A percentile compares a stretch with the other conserved stretches of the same genome.
These are phyloP conservation scores for Amphiduros pacificus DNA, from an alignment of 2,888 invertebrate genomes.

Conservation along the genomic window DNA sequence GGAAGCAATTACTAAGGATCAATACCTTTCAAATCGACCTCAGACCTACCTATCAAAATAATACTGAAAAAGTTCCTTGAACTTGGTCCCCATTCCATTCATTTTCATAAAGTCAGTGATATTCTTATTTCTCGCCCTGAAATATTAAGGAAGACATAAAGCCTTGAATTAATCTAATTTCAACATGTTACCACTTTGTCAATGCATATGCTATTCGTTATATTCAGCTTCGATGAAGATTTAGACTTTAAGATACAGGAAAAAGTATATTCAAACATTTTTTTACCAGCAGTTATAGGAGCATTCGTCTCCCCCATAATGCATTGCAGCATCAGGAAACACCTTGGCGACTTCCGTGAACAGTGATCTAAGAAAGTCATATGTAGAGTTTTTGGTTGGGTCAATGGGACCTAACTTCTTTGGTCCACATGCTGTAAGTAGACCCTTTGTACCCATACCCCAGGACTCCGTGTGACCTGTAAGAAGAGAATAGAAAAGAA, in stretches of 20 bases:
- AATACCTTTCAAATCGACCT: background rate
- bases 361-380: constrained; percentile 39
- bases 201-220: too few relatives aligned
- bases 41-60: constrained; percentile 66
- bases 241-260: too few relatives aligned
- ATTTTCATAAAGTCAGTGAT: constrained; percentile 44
- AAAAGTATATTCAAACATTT: too few relatives aligned
- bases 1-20: background rate
- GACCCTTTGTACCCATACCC: constrained; percentile 56
- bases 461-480: constrained; percentile 57
- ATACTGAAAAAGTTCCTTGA: constrained; percentile 68
- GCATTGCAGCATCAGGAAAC: constrained; percentile 48
- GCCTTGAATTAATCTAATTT: too few relatives aligned
- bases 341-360: constrained; percentile 45
- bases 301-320: constrained; percentile 55
- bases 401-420: constrained; percentile 45
- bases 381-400: constrained; percentile 43
- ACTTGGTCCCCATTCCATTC: constrained; percentile 64
- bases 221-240: too few relatives aligned
- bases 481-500: constrained; percentile 7
- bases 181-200: too few relatives aligned
- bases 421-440: constrained; percentile 49
- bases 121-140: constrained; percentile 45
- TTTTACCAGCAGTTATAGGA: constrained; percentile 51
- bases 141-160: background rate